Percentiles rank a stretch among this genome's conserved stretches.
phyloP scores from a whole-genome alignment of 2,888 invertebrate species.

The Trileptium ribeirensis region DNA sequence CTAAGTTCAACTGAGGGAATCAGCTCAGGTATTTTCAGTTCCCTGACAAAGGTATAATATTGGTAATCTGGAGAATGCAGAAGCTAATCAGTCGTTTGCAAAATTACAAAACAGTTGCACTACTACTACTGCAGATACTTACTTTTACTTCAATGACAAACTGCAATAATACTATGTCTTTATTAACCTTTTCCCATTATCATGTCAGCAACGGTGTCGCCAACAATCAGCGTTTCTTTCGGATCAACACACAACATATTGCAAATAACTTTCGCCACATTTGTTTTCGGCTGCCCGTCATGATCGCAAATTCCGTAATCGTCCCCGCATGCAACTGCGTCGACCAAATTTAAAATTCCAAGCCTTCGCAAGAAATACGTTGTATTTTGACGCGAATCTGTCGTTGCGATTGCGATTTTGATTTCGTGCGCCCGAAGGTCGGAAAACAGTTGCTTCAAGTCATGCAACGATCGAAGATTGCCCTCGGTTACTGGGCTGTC shows the following conservation, averaged over 20 bases:
- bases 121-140: too few relatives aligned
- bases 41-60: too few relatives aligned
- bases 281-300: not conserved
- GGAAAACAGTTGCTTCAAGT: constrained; percentile 51
- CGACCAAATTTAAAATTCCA: constrained; percentile 37
- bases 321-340: constrained; percentile 55
- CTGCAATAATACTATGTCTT: too few relatives aligned
- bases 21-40: too few relatives aligned
- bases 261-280: constrained; percentile 40
- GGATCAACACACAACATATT: constrained; percentile 42
- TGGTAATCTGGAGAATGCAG: too few relatives aligned
- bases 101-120: too few relatives aligned
- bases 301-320: constrained; percentile 47
- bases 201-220: constrained; percentile 55
- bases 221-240: constrained; percentile 53
- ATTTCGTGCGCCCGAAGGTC: constrained; percentile 50
- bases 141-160: too few relatives aligned
- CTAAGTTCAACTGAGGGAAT: too few relatives aligned
- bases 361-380: constrained; percentile 5
- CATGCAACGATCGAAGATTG: constrained; percentile 50
- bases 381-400: constrained; percentile 50
- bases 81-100: too few relatives aligned
- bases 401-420: constrained; percentile 55
- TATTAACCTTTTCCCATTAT: constrained; percentile 52
- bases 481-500: constrained; percentile 41